phyloP scores from a whole-genome alignment of 2,888 invertebrate species.

The Perizoma flavofasciatum region DNA sequence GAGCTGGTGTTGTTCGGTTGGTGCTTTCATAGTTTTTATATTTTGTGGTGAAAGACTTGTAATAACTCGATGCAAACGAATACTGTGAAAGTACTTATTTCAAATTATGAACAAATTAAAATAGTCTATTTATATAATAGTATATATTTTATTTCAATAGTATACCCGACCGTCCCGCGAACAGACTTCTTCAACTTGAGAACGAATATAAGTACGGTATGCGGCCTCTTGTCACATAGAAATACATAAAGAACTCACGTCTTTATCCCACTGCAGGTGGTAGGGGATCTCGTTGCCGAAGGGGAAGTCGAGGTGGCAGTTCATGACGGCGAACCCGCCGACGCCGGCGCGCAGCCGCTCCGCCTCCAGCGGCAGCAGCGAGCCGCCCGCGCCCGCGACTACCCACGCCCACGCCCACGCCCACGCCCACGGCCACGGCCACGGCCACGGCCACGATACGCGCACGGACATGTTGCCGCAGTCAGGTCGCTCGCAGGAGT shows the following conservation, averaged over 20 bases:
- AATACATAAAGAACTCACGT: constrained; percentile 85
- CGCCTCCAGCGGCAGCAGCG: constrained; percentile 70
- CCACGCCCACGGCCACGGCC: constrained; percentile 27
- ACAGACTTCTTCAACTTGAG: too few species aligned
- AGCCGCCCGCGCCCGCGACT: constrained; percentile 39
- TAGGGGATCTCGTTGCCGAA: constrained; percentile 93
- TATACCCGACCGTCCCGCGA: too few species aligned
- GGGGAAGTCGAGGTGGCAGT: constrained; percentile 94
- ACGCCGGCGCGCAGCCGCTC: constrained; percentile 86
- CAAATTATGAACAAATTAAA: too few species aligned
- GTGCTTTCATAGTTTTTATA: too few species aligned
- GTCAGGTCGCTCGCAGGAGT: neutral
- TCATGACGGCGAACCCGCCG: constrained; percentile 90
- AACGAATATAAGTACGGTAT: too few species aligned
- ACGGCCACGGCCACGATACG: constrained; percentile 17
- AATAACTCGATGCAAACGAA: too few species aligned
- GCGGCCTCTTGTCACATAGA: too few species aligned
- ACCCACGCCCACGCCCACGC: constrained; percentile 27
- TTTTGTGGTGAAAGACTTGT: too few species aligned
- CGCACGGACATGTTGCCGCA: constrained; percentile 11
- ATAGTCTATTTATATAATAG: too few species aligned
- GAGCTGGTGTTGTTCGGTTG: too few species aligned
- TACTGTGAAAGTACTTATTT: too few species aligned
- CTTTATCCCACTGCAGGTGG: constrained; percentile 95
- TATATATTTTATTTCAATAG: too few species aligned